Percentiles rank a stretch among this genome's conserved stretches.
Evolutionary conservation across 2,113 vertebrate species (phyloP).

Genomic region (Nycticebus coucang): DNA sequence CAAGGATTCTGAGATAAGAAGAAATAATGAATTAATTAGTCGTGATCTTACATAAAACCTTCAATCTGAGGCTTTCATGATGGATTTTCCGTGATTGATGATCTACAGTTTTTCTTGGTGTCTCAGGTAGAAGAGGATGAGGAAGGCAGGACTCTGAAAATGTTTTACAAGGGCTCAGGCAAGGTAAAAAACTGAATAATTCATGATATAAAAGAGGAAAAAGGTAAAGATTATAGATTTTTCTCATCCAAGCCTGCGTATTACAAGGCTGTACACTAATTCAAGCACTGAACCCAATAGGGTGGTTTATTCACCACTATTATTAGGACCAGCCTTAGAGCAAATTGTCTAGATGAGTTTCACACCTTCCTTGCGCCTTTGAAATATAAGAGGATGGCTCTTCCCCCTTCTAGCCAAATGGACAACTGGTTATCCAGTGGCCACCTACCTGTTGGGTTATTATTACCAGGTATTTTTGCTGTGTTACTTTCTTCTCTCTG

Average conservation of each 20-base stretch:
- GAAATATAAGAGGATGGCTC: neutral
- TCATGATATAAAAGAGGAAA: neutral
- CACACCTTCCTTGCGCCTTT: neutral
- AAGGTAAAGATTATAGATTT: constrained; percentile 1
- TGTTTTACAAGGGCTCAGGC: neutral
- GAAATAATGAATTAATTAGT: constrained; percentile 44
- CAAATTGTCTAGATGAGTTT: neutral
- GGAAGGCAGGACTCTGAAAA: neutral
- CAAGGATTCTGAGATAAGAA: constrained; percentile 13
- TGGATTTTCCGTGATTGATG: constrained; percentile 5
- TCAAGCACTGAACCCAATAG: neutral
- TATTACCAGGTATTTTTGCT: neutral
- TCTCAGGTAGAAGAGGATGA: neutral
- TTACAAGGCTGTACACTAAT: neutral
- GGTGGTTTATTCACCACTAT: neutral
- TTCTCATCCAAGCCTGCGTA: neutral
- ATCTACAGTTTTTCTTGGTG: neutral
- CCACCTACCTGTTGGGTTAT: neutral
- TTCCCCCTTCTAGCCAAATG: neutral
- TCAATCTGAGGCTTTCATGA: neutral
- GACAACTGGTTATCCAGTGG: neutral
- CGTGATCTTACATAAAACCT: neutral
- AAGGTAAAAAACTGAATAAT: neutral
- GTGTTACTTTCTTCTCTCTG: neutral
- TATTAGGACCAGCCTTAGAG: neutral